Conservation (phyloP, 37 sponge, comb jelly and placozoan species). For the Bolinopsis microptera region DNA sequence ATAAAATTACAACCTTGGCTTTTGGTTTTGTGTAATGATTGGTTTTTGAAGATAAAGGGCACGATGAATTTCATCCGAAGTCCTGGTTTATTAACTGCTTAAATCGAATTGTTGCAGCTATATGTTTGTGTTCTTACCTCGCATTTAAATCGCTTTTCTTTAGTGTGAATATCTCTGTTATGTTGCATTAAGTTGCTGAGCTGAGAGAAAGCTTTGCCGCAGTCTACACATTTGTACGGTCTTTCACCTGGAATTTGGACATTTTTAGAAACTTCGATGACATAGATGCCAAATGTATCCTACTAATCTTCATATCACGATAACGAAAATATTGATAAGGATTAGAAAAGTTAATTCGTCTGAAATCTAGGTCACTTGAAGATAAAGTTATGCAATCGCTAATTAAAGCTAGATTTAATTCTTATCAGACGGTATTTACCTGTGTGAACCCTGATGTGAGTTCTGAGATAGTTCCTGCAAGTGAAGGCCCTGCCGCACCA, state of each 20-base stretch:
- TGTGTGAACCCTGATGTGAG: constrained; percentile 61
- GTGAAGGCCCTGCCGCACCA: constrained; percentile 63
- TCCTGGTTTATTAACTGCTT: too few species aligned
- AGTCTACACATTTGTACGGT: constrained; percentile 65
- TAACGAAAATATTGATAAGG: background rate
- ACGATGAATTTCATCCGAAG: too few species aligned
- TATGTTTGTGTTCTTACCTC: too few species aligned
- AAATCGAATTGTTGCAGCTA: too few species aligned
- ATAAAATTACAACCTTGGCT: too few species aligned
- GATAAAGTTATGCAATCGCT: too few species aligned
- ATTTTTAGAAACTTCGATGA: background rate
- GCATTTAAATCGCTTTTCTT: constrained; percentile 54
- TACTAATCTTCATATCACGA: background rate
- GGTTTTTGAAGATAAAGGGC: too few species aligned
- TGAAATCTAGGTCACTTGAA: too few species aligned
- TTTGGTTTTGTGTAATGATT: too few species aligned
- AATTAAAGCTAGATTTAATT: too few species aligned
- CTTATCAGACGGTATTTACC: too few species aligned
- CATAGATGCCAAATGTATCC: background rate
- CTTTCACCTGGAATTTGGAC: constrained; percentile 21
- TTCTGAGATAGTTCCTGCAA: constrained; percentile 52
- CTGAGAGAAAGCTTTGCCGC: constrained; percentile 63
- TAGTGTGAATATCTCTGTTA: constrained; percentile 64
- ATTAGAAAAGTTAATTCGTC: background rate
- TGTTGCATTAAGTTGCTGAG: constrained; percentile 62